Evolutionary conservation across 2,797 vertebrate species (phyloP).

Genomic region (Rhabdophis nuchalis): DNA sequence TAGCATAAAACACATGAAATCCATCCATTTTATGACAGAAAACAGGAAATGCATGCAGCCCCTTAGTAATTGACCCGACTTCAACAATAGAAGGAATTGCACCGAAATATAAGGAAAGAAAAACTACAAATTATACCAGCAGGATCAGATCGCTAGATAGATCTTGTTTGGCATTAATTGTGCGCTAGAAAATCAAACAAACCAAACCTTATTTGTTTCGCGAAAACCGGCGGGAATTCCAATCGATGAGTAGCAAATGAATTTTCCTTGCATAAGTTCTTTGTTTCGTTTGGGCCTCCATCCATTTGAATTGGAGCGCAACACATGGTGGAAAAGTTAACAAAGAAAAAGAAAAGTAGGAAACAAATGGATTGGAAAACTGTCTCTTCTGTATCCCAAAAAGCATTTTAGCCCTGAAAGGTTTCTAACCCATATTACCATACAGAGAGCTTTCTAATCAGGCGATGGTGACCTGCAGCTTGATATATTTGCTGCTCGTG

Average conservation of each 20-base stretch:
- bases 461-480: background rate
- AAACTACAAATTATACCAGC: background rate
- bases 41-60: background rate
- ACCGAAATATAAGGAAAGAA: background rate
- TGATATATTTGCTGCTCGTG: background rate
- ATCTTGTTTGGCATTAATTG: background rate
- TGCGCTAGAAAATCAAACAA: background rate
- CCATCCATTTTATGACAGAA: background rate
- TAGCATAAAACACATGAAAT: background rate
- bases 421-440: background rate
- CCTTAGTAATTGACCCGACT: background rate
- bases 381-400: background rate
- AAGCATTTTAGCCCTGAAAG: background rate
- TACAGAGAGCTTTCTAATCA: background rate
- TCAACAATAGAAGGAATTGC: background rate
- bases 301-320: background rate
- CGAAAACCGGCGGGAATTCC: background rate
- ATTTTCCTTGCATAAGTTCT: background rate
- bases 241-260: background rate
- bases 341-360: background rate
- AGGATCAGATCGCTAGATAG: background rate
- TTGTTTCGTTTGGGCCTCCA: background rate
- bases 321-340: background rate
- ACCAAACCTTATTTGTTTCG: background rate
- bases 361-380: background rate